Base-by-base conservation (phyloP, 2,113 vertebrate species). In the Protomyctophum bolini region DNA sequence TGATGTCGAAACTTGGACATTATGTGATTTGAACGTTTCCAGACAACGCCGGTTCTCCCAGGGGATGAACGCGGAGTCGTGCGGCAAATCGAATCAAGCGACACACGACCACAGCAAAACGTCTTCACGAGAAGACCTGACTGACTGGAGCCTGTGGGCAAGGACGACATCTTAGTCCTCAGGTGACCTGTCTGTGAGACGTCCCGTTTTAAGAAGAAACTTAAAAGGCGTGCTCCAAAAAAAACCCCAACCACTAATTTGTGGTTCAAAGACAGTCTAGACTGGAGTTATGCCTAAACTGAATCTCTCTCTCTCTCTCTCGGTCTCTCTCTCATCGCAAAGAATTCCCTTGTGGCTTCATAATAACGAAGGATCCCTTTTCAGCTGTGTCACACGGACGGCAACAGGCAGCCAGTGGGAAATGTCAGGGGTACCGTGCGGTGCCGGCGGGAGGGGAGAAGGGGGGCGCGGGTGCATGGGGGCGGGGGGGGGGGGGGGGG, bases 241-340 rank as follows among this genome's bases (percentile, higher is more conserved):
- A 73, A 9, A 65, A 63, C n/a, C 76, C 10, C 50, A 68, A 63
- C 52, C 63, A 81, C 76, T 73, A 82, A 66, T 66, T 67, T 76
- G 54, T 73, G 67, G 64, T 74, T 41, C 33, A 41, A 52, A 72
- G 58, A 63, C 69, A 59, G 72, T 72, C 66, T 71, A 67, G 74
- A 67, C 65, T 57, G 49, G 33, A 51, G 72, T 77, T 64, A 54
- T 41, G 60, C 75, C 70, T 66, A 29, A 14, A 33, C 58, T 78
- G 61, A 78, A 72, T 75, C 68, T 41, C 33, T 6, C 33, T 41
- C 33, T 41, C 33, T 6, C 33, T 41, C 33, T 41, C 33, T 41
- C 33, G 21, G 21, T 41, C 33, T 41, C 33, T 41, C 33, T 41
- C 33, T 41, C 72, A 66, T 49, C 21, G 10, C 56, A 21, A 63